These are phyloP conservation scores for Ectropis crepuscularia DNA, from an alignment of 2,888 invertebrate species.

Conservation along the genomic window DNA sequence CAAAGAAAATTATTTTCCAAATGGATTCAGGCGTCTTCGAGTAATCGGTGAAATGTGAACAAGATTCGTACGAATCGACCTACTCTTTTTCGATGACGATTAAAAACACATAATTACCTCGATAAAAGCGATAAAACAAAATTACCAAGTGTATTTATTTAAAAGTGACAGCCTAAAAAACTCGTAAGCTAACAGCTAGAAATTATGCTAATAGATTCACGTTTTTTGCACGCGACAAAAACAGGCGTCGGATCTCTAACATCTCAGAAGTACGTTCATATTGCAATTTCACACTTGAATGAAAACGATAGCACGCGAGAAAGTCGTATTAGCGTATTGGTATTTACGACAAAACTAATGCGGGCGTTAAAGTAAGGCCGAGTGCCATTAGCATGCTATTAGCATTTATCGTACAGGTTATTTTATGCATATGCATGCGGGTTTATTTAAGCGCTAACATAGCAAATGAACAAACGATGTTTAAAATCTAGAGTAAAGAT, in stretches of 20 bases:
- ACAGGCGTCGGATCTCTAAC: constrained; percentile 26
- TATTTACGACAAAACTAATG: constrained; percentile 47
- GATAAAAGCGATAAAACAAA: constrained; percentile 6
- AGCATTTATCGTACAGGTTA: constrained; percentile 34
- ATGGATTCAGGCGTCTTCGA: too few relatives aligned
- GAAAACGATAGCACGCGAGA: constrained; percentile 49
- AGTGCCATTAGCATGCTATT: constrained; percentile 27
- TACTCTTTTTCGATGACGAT: not conserved
- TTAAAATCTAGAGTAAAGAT: constrained; percentile 29
- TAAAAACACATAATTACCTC: constrained; percentile 22
- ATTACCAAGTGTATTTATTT: not conserved
- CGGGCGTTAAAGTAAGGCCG: constrained; percentile 37
- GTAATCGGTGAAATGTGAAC: too few relatives aligned
- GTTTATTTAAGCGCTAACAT: constrained; percentile 33
- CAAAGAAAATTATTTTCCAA: too few relatives aligned
- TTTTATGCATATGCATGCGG: constrained; percentile 39
- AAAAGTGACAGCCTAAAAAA: constrained; percentile 12
- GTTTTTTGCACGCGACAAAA: constrained; percentile 29
- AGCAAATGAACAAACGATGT: constrained; percentile 17
- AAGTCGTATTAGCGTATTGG: constrained; percentile 50
- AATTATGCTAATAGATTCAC: constrained; percentile 12
- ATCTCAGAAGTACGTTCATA: constrained; percentile 17
- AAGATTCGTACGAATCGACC: not conserved
- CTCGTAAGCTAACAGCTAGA: not conserved
- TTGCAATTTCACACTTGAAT: constrained; percentile 36